Conservation (phyloP, 2,797 vertebrate species). For the Carcharodon carcharias region DNA sequence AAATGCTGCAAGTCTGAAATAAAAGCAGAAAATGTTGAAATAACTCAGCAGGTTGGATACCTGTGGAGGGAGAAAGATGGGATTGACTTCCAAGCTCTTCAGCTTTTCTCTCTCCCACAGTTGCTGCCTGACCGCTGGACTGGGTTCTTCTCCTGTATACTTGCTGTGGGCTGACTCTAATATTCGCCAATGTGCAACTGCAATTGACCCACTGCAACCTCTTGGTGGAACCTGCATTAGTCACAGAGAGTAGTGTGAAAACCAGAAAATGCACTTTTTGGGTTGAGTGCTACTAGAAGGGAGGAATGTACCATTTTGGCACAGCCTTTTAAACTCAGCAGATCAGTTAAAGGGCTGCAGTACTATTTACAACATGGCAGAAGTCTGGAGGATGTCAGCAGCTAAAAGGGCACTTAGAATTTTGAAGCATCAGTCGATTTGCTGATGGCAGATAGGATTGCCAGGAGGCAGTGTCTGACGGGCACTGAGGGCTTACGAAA, state of each 20-base stretch:
- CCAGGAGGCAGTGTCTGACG: not conserved
- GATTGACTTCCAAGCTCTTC: not conserved
- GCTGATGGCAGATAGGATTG: no score
- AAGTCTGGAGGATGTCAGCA: not conserved
- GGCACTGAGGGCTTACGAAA: not conserved
- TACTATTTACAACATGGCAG: not conserved
- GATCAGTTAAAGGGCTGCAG: not conserved
- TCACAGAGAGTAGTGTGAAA: not conserved
- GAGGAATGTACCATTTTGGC: not conserved
- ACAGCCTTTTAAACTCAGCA: not conserved
- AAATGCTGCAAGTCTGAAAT: not conserved
- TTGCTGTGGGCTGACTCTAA: no score
- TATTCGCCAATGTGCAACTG: not conserved
- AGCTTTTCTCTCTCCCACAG: not conserved
- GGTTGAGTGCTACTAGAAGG: no score
- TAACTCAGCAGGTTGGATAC: not conserved
- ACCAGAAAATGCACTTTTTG: no score
- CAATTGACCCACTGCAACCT: not conserved
- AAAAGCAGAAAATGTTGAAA: not conserved
- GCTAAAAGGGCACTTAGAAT: not conserved
- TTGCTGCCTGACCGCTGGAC: not conserved
- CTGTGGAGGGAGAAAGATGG: not conserved
- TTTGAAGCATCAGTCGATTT: not conserved
- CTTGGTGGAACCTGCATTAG: not conserved
- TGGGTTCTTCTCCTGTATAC: no score